Base-by-base conservation (phyloP, 2,888 invertebrate genomes). In the Microdon myrmicae region DNA sequence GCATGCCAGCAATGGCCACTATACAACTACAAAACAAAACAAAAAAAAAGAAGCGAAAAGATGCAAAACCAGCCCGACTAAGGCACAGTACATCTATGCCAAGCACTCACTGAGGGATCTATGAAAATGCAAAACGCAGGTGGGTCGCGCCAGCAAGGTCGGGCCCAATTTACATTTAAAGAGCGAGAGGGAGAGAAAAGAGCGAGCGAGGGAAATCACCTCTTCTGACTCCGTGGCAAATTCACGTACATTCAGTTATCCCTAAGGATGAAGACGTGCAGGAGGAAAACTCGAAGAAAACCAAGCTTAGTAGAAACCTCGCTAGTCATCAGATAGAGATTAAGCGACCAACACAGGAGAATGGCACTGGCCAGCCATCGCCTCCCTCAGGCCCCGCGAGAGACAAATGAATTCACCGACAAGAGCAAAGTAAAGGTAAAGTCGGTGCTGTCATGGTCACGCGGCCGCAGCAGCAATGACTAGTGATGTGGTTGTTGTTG, bases 111-210 rank as follows among this genome's bases (percentile, higher is more conserved):
- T 41, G 37, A 14, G 58, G 67, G 67, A 51, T 64, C 64, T 64
- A 64, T 64, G 64, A 64, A 64, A 64, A 64, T 64, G 64, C 64
- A 64, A 64, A 64, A 64, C 58, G 64, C 64, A 64, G 64, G 64
- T 64, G 64, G 64, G 64, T 58, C 64, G 64, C 64, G 51, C 58
- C 58, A 64, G 64, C 58, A 64, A 64, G 64, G 64, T 64, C 64
- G 58, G 51, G 43, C 47, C 47, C 47, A 28, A 64, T 64, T 64
- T 58, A 64, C 64, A 64, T 64, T 58, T 43, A 43, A 16, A 51
- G 32, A 58, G 41, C n/a, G n/a, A n/a, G n/a, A n/a, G n/a, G n/a
- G n/a, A n/a, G n/a, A n/a, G n/a, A n/a, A n/a, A n/a, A n/a, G n/a
- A n/a, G n/a, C n/a, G n/a, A n/a, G n/a, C n/a, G n/a, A n/a, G n/a